Conservation (phyloP, 2,113 vertebrate genomes). For the Aptenodytes patagonicus region DNA sequence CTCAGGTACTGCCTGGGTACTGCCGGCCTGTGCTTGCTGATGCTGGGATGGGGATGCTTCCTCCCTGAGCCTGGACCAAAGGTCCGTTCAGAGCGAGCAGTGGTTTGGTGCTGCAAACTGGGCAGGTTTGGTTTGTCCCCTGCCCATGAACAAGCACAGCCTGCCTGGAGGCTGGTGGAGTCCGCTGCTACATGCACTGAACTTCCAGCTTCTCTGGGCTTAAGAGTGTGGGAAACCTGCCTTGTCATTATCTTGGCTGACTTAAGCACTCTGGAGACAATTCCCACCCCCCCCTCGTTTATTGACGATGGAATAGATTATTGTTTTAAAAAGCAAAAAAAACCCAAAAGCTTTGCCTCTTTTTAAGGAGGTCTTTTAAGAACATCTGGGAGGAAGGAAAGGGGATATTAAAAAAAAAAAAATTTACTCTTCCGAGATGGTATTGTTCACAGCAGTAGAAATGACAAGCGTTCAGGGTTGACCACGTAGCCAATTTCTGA, state of each 20-base stretch:
- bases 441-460: neutral
- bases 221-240: neutral
- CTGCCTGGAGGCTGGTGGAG: neutral
- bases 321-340: neutral
- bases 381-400: neutral
- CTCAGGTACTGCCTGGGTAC: constrained; percentile 78
- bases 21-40: fast-evolving
- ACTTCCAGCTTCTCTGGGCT: neutral
- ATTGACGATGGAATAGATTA: neutral
- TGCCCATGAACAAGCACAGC: neutral
- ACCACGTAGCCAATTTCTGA: neutral
- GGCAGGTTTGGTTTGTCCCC: neutral
- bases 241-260: neutral
- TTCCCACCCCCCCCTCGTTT: neutral
- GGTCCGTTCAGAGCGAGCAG: fast-evolving
- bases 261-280: neutral
- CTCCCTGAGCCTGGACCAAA: neutral
- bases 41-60: neutral
- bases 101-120: fast-evolving
- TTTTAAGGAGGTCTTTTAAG: neutral
- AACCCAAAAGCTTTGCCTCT: neutral
- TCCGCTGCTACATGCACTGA: fast-evolving
- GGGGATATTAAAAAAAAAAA: neutral
- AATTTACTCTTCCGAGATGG: fast-evolving
- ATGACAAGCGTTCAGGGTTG: neutral